A percentile compares a stretch with the other conserved stretches of the same genome.
These are phyloP conservation scores for Acrobasis repandana DNA, from an alignment of 2,888 invertebrate species.

Conservation along the genomic window DNA sequence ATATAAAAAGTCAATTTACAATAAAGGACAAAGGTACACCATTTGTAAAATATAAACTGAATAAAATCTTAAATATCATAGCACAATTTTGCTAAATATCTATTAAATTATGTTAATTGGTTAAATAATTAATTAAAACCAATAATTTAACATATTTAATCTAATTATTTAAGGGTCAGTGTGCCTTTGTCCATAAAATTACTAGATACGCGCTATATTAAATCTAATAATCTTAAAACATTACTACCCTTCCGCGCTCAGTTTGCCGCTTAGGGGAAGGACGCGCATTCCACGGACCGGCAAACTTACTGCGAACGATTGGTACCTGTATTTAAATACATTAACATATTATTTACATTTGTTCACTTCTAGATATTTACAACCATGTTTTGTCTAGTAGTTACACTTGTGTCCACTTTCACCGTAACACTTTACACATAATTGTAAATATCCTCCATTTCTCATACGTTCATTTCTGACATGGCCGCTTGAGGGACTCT, in stretches of 20 bases:
- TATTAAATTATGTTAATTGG: not conserved
- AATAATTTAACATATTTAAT: not conserved
- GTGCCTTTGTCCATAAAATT: constrained; percentile 7
- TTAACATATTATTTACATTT: constrained; percentile 50
- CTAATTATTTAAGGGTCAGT: not conserved
- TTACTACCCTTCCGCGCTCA: too few species aligned
- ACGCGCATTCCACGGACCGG: too few species aligned
- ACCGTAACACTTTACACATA: constrained; percentile 75
- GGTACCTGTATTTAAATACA: constrained; percentile 49
- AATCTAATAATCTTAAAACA: constrained; percentile 49
- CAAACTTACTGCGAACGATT: too few species aligned
- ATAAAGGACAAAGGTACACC: constrained; percentile 1
- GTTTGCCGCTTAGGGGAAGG: too few species aligned
- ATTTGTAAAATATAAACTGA: not conserved
- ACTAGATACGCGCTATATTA: constrained; percentile 28
- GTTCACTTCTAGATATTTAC: constrained; percentile 68
- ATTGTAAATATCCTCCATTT: constrained; percentile 83
- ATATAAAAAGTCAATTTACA: constrained; percentile 24
- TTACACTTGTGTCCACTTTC: constrained; percentile 48
- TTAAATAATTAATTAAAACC: not conserved
- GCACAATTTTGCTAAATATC: not conserved
- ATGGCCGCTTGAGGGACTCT: constrained; percentile 91
- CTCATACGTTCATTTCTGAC: constrained; percentile 96
- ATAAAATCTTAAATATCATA: not conserved
- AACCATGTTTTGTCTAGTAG: constrained; percentile 70